Evolutionary conservation across 2,797 vertebrate species (phyloP).

Genomic region (Cirrhinus mrigala): DNA sequence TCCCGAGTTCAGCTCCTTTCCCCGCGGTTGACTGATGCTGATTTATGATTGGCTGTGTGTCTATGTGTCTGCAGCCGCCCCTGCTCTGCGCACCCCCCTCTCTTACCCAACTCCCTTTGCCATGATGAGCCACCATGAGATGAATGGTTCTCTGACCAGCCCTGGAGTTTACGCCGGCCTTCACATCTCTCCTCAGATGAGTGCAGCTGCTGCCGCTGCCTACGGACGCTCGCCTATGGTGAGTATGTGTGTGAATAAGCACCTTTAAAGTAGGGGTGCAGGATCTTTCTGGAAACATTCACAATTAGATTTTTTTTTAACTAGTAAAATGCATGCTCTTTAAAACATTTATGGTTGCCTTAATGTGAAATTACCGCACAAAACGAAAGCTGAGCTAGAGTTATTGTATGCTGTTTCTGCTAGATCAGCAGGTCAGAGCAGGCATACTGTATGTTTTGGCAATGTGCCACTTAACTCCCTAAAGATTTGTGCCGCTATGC

Average conservation of each 20-base stretch:
- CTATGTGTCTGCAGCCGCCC: constrained; percentile 74
- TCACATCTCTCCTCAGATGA: constrained; percentile 99
- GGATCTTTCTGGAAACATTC: neutral
- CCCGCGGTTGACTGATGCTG: constrained; percentile 50
- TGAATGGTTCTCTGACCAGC: constrained; percentile 94
- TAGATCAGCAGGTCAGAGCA: neutral
- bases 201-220: constrained; percentile 90
- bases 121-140: constrained; percentile 96
- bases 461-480: neutral
- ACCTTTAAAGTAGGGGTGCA: neutral
- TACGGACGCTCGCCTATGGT: constrained; percentile 95
- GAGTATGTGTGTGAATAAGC: constrained; percentile 57
- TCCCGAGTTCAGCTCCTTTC: constrained; percentile 15
- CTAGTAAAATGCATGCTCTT: neutral
- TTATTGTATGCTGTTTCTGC: neutral
- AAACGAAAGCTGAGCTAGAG: neutral
- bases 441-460: neutral
- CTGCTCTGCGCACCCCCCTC: constrained; percentile 94
- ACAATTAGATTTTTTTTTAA: neutral
- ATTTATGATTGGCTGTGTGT: constrained; percentile 59
- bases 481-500: neutral
- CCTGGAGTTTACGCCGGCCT: constrained; percentile 95
- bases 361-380: neutral
- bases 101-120: constrained; percentile 95
- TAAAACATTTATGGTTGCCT: neutral